Base-by-base conservation (phyloP, 2,888 invertebrate species). In the Diplazon laetatorius region DNA sequence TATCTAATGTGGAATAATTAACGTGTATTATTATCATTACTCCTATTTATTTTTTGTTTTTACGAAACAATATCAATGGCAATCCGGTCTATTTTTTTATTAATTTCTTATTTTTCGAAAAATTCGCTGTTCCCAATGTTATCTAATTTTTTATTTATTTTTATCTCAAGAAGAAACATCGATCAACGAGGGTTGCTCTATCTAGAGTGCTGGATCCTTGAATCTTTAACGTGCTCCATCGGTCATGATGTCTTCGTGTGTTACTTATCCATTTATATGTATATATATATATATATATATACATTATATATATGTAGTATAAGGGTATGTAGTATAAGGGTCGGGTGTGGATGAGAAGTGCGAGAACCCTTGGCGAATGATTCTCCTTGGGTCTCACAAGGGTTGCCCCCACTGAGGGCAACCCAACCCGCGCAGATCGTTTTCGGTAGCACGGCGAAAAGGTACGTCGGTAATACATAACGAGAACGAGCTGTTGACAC, bases 401-500 rank as follows among this genome's bases (percentile, higher is more conserved):
- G 68, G 68, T n/a, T 68, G 42, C 44, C 55, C 39, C 37, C 14
- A 20, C n/a, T n/a, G n/a, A n/a, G n/a, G n/a, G n/a, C n/a, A n/a
- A n/a, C n/a, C n/a, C n/a, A n/a, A n/a, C n/a, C n/a, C n/a, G n/a
- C n/a, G n/a, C n/a, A n/a, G n/a, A n/a, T n/a, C n/a, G n/a, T n/a
- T n/a, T n/a, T n/a, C n/a, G n/a, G n/a, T n/a, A n/a, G 48, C 55
- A 46, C 39, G 20, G 52, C 55, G 16, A 75, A 78, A 78, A 70
- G 74, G 70, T 78, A 74, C 70, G 50, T 80, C 81, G 78, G n/a
- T n/a, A n/a, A n/a, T 73, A 72, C 62, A 70, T 74, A 82, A 30
- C 4, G 78, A 66, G 80, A 76, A 82, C 82, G 75, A 74, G 80
- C 82, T 83, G 87, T 87, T 86, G 85, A 87, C 84, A 85, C 83